These are phyloP conservation scores for Mugil cephalus DNA, from an alignment of 2,113 vertebrate species.

Conservation along the genomic window DNA sequence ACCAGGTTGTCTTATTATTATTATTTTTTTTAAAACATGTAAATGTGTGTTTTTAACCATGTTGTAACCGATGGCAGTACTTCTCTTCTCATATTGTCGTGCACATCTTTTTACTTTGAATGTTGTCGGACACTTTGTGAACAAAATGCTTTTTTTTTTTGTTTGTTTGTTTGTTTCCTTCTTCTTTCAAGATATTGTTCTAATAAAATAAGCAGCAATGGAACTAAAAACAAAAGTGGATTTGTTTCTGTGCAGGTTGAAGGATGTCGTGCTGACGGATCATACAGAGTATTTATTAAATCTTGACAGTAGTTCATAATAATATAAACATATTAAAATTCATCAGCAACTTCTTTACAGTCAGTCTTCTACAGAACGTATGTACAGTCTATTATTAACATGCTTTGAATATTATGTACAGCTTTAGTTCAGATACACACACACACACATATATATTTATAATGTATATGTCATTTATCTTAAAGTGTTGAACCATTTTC, in stretches of 20 bases:
- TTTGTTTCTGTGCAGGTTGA: conserved; percentile 1
- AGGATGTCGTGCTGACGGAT: neutral
- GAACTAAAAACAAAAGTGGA: conserved; percentile 3
- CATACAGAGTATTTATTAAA: conserved; percentile 65
- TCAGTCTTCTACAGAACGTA: conserved; percentile 82
- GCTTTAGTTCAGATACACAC: neutral
- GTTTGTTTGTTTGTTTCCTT: conserved; percentile 45
- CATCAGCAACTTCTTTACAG: conserved; percentile 74
- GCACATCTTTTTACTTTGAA: conserved; percentile 89
- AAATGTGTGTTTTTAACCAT: conserved; percentile 53
- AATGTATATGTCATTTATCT: neutral
- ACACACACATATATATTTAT: neutral
- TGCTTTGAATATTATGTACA: conserved; percentile 81
- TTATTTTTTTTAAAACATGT: conserved; percentile 36
- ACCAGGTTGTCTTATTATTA: neutral
- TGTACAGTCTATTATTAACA: conserved; percentile 81
- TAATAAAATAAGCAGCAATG: conserved; percentile 87
- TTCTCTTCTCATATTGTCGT: conserved; percentile 84
- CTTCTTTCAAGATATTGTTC: conserved; percentile 92
- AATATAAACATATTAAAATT: conserved; percentile 80
- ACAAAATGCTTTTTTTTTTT: conserved; percentile 82
- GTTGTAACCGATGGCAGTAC: conserved; percentile 81
- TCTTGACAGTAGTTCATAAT: conserved; percentile 64
- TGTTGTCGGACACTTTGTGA: conserved; percentile 89
- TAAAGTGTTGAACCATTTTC: neutral